phyloP scores from a whole-genome alignment of 2,888 invertebrate species.

The Tethea ocularis region DNA sequence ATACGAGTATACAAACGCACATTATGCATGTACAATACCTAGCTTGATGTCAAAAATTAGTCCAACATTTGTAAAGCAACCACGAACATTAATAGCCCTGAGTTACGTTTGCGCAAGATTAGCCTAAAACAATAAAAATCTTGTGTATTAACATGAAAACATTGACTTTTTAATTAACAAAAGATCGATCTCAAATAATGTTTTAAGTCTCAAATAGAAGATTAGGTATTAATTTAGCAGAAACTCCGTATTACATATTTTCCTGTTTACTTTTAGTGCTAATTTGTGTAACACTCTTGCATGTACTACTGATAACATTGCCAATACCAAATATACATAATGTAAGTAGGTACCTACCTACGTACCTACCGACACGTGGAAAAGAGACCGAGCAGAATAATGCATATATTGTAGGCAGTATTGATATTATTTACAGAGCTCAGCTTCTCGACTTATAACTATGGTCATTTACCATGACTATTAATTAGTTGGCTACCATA shows the following conservation, averaged over 20 bases:
- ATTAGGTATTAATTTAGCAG: background rate
- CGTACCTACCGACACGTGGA: background rate
- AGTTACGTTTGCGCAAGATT: conserved; percentile 32
- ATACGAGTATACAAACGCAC: conserved; percentile 22
- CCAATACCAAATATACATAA: background rate
- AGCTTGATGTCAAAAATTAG: conserved; percentile 27
- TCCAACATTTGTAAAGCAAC: conserved; percentile 33
- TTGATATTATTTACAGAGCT: background rate
- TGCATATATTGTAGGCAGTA: background rate
- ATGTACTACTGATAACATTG: background rate
- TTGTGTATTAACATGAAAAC: background rate
- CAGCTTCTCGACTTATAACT: background rate
- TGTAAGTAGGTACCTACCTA: no score
- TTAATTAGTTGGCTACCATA: background rate
- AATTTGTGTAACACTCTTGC: background rate
- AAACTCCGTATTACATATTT: background rate
- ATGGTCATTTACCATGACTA: background rate
- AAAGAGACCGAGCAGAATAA: background rate
- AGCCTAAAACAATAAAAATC: conserved; percentile 29
- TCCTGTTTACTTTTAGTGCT: background rate
- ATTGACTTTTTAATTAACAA: background rate
- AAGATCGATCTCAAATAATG: background rate
- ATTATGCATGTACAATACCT: conserved; percentile 9
- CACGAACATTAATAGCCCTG: conserved; percentile 35
- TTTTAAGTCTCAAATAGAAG: background rate